These are phyloP conservation scores for Sycophila texana DNA, from an alignment of 2,888 invertebrate species.

Conservation along the genomic window DNA sequence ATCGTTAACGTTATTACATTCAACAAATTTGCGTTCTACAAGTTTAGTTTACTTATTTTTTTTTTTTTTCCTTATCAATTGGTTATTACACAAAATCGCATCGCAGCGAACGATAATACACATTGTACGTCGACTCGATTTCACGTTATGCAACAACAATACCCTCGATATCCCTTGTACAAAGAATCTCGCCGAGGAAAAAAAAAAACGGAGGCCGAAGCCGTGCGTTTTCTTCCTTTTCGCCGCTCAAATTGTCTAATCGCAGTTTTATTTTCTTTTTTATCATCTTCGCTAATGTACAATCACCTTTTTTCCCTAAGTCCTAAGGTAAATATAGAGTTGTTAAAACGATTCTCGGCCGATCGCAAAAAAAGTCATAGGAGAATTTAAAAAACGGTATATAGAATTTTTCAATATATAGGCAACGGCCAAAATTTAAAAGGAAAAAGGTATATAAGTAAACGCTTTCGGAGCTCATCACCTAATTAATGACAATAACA, in stretches of 20 bases:
- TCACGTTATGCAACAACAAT: constrained; percentile 27
- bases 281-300: constrained; percentile 8
- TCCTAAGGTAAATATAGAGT: too few species aligned
- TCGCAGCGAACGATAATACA: constrained; percentile 25
- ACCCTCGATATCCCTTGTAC: constrained; percentile 39
- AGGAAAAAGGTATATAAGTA: neutral
- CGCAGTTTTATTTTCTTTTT: constrained; percentile 32
- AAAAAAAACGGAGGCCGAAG: constrained; percentile 41
- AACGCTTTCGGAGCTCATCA: constrained; percentile 28
- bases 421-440: too few species aligned
- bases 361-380: too few species aligned
- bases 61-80: constrained; percentile 25
- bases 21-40: constrained; percentile 44
- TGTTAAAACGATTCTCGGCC: too few species aligned
- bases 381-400: too few species aligned
- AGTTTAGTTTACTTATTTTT: constrained; percentile 18
- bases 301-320: too few species aligned
- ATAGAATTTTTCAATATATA: too few species aligned
- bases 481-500: constrained; percentile 34
- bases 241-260: constrained; percentile 45
- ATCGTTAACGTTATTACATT: constrained; percentile 48
- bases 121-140: constrained; percentile 31
- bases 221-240: neutral
- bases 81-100: constrained; percentile 16
- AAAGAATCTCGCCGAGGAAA: constrained; percentile 6